phyloP scores from a whole-genome alignment of 2,888 invertebrate genomes.

The Salticus scenicus region DNA sequence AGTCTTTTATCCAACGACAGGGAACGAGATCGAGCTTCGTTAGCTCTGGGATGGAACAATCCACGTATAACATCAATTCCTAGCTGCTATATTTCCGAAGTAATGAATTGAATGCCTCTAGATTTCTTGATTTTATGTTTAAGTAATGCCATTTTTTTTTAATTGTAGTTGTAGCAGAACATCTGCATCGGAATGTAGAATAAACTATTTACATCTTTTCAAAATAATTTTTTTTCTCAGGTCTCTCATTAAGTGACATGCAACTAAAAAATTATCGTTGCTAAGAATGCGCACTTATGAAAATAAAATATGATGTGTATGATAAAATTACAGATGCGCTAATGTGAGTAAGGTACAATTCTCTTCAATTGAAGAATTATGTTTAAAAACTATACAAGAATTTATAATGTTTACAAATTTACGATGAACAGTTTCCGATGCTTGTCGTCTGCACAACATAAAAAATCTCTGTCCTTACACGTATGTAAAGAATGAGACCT shows the following conservation, averaged over 20 bases:
- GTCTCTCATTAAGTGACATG: not conserved
- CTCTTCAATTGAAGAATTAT: not conserved
- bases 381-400: not conserved
- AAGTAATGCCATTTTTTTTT: not conserved
- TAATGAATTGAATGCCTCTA: too few relatives aligned
- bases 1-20: constrained; percentile 3
- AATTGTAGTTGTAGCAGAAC: not conserved
- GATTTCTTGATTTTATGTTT: not conserved
- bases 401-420: not conserved
- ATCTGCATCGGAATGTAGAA: not conserved
- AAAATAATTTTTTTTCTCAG: not conserved
- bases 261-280: not conserved
- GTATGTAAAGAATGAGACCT: too few relatives aligned
- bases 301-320: not conserved
- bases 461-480: too few relatives aligned
- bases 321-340: not conserved
- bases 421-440: too few relatives aligned
- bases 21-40: constrained; percentile 33
- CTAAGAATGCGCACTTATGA: not conserved
- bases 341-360: not conserved
- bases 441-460: too few relatives aligned
- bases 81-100: not conserved
- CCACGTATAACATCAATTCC: not conserved
- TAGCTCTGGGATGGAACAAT: constrained; percentile 10
- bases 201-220: not conserved